phyloP scores from a whole-genome alignment of 2,797 vertebrate species.

The Amblyopsis hoosieri region DNA sequence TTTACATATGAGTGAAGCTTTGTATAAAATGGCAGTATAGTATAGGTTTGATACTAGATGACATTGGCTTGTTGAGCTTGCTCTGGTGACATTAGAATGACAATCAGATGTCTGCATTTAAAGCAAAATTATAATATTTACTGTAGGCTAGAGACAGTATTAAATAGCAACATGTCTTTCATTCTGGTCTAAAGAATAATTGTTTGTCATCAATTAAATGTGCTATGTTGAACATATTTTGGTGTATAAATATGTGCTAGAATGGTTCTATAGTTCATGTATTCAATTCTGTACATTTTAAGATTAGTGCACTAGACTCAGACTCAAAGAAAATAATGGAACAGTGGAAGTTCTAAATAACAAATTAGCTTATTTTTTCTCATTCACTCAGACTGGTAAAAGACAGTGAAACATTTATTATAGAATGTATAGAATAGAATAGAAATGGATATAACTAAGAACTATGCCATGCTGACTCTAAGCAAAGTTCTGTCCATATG shows the following conservation, averaged over 20 bases:
- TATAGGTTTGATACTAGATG: neutral
- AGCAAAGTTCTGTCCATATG: too few species aligned
- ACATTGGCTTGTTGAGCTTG: neutral
- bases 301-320: neutral
- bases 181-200: too few species aligned
- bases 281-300: constrained; percentile 12
- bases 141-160: neutral
- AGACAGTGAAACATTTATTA: too few species aligned
- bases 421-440: too few species aligned
- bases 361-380: too few species aligned
- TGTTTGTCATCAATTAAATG: constrained; percentile 35
- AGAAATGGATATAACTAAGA: too few species aligned
- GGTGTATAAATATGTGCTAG: constrained; percentile 27
- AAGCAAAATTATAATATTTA: constrained; percentile 11
- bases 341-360: too few species aligned
- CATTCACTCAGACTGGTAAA: too few species aligned
- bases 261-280: constrained; percentile 31
- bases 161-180: constrained; percentile 6
- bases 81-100: constrained; percentile 23
- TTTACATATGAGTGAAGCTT: neutral
- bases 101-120: constrained; percentile 45
- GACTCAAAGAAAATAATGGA: too few species aligned
- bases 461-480: too few species aligned
- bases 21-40: neutral
- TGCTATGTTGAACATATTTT: constrained; percentile 46